A percentile compares a stretch with the other conserved stretches of the same genome.
phyloP scores from a whole-genome alignment of 1,140 invertebrate genomes.

The Palaemon carinicauda region DNA sequence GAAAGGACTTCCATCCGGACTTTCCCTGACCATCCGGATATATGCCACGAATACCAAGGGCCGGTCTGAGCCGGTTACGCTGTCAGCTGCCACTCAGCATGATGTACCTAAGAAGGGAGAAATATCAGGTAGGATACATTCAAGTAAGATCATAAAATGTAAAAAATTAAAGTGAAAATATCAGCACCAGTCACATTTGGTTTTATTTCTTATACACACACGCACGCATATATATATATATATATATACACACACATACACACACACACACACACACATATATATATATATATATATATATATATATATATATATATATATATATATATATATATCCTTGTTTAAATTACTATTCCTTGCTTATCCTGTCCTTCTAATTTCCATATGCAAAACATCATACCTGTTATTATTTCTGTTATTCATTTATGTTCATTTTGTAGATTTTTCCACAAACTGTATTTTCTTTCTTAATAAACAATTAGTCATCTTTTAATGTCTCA shows the following conservation, averaged over 20 bases:
- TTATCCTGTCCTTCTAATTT: too few relatives aligned
- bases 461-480: too few relatives aligned
- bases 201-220: background rate
- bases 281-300: constrained; percentile 1
- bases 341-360: too few relatives aligned
- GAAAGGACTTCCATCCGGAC: constrained; percentile 68
- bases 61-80: constrained; percentile 78
- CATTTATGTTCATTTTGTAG: background rate
- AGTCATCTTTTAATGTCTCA: too few relatives aligned
- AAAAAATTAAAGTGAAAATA: too few relatives aligned
- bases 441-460: background rate
- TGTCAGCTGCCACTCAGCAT: constrained; percentile 83
- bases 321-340: constrained; percentile 22
- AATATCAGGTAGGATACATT: constrained; percentile 60
- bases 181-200: too few relatives aligned
- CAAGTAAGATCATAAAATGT: too few relatives aligned
- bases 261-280: constrained; percentile 40
- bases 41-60: constrained; percentile 90
- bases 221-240: background rate
- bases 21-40: constrained; percentile 77
- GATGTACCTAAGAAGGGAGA: constrained; percentile 79
- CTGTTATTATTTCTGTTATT: background rate
- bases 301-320: constrained; percentile 22
- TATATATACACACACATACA: background rate
- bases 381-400: too few relatives aligned